Evolutionary conservation across 2,113 vertebrate genomes (phyloP).

Genomic region (Rousettus leschenaultii): DNA sequence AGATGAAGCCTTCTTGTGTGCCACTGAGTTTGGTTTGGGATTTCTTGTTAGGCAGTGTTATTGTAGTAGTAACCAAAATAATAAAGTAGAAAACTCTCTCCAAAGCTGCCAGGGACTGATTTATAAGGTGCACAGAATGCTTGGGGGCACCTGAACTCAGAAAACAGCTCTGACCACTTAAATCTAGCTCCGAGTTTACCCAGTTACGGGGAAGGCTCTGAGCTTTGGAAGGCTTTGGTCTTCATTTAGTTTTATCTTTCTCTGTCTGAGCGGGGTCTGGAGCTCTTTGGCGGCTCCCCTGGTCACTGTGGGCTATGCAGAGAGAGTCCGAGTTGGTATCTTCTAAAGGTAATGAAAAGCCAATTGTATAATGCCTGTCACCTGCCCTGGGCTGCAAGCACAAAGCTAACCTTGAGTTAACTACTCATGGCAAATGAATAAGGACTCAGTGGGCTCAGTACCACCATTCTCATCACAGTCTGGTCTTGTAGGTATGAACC

Average conservation of each 20-base stretch:
- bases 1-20: neutral
- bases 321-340: neutral
- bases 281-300: neutral
- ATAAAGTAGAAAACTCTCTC: neutral
- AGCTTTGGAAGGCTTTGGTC: neutral
- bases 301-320: neutral
- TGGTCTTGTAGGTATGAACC: neutral
- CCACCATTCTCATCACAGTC: neutral
- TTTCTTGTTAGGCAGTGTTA: neutral
- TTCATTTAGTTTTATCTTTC: neutral
- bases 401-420: neutral
- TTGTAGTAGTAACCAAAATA: neutral
- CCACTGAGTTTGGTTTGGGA: neutral
- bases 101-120: neutral
- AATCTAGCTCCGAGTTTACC: neutral
- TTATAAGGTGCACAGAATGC: neutral
- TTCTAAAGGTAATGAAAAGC: neutral
- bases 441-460: neutral
- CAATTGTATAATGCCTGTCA: neutral
- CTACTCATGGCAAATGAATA: neutral
- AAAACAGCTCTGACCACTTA: neutral
- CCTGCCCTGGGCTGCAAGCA: neutral
- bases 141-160: too few species aligned
- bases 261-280: neutral
- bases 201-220: neutral